A percentile compares a stretch with the other conserved stretches of the same genome.
These are phyloP conservation scores for Squalus acanthias DNA, from an alignment of 2,797 vertebrate species.

Conservation along the genomic window DNA sequence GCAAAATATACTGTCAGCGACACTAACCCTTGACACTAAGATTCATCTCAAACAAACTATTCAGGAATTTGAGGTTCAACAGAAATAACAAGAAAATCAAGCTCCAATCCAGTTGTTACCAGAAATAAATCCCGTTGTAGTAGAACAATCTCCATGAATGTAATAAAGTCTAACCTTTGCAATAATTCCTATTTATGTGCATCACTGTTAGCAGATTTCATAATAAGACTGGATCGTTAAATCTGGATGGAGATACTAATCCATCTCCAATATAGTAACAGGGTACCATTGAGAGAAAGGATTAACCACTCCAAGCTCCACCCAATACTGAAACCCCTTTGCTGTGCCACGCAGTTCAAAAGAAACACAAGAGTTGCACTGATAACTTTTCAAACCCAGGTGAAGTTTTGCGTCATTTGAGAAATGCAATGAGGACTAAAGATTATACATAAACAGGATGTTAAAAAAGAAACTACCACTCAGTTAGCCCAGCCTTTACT, in stretches of 20 bases:
- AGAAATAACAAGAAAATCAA: not conserved
- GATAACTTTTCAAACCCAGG: too few relatives aligned
- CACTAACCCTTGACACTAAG: not conserved
- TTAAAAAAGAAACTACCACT: too few relatives aligned
- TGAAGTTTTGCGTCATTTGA: too few relatives aligned
- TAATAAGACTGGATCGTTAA: not conserved
- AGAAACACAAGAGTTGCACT: not conserved
- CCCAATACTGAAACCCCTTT: not conserved
- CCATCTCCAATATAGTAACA: too few relatives aligned
- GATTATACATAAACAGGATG: too few relatives aligned
- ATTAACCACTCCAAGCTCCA: too few relatives aligned
- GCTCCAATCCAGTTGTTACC: not conserved
- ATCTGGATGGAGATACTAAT: not conserved
- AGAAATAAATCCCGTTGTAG: not conserved
- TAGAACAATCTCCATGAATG: not conserved
- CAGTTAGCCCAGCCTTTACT: too few relatives aligned
- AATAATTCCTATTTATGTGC: not conserved
- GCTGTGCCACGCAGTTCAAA: not conserved
- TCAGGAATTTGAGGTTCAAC: not conserved
- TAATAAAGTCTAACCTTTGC: not conserved
- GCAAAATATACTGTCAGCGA: not conserved
- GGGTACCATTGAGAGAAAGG: not conserved
- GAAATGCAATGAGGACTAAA: too few relatives aligned
- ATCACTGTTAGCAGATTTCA: too few relatives aligned
- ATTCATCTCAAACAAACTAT: not conserved